A percentile compares a stretch with the other conserved stretches of the same genome.
Conservation (phyloP, 1,140 invertebrate species). For the Anastatus disparis region DNA sequence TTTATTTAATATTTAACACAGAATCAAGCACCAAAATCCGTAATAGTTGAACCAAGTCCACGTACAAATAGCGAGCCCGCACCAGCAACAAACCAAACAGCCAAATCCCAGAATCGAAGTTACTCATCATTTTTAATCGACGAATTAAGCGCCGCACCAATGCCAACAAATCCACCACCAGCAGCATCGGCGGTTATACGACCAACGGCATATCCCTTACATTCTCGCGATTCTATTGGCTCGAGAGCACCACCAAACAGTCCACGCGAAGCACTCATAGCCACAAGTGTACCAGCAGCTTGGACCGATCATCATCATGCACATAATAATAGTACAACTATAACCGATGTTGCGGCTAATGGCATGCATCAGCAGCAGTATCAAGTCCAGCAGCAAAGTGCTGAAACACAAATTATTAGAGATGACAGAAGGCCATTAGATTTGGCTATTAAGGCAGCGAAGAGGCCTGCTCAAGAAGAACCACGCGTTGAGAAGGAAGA, state of each 20-base stretch:
- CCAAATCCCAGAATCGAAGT: neutral
- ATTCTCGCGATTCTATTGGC: neutral
- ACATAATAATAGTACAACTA: neutral
- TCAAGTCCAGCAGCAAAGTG: neutral
- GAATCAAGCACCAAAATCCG: neutral
- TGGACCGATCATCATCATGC: neutral
- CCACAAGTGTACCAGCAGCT: neutral
- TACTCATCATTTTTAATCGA: conserved; percentile 14
- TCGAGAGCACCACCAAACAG: neutral
- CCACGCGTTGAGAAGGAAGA: neutral
- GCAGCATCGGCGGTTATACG: neutral
- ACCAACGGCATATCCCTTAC: neutral
- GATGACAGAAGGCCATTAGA: conserved; percentile 10
- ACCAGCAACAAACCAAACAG: neutral
- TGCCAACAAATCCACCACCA: neutral
- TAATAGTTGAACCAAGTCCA: neutral
- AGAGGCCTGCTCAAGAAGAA: neutral
- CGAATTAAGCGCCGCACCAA: neutral
- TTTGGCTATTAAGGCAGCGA: conserved; percentile 4
- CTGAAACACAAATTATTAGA: neutral
- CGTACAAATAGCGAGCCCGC: neutral
- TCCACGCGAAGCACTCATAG: conserved; percentile 23
- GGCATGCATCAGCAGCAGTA: neutral
- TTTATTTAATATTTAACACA: no score
- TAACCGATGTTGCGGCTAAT: neutral